Evolutionary conservation across 1,140 invertebrate genomes (phyloP).

Genomic region (Drosophila ambigua): DNA sequence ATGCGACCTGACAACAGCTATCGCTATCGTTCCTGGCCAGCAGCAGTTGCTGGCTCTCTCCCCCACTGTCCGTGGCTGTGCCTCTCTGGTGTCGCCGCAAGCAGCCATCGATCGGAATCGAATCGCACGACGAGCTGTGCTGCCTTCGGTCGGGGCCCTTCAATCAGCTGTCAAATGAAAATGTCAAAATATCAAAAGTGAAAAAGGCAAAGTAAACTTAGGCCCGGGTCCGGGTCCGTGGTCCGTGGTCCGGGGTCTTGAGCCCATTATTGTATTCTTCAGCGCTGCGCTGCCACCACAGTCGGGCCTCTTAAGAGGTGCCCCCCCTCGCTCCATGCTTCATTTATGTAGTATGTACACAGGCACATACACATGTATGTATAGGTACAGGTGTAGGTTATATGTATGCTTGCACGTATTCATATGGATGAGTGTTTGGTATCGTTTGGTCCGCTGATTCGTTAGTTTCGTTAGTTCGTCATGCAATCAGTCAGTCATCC

Average conservation of each 20-base stretch:
- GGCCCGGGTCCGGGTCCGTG: conserved; percentile 32
- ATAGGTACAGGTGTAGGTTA: not conserved
- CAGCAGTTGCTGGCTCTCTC: conserved; percentile 5
- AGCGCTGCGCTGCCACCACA: conserved; percentile 28
- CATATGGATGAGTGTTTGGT: conserved; percentile 45
- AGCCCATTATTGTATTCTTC: conserved; percentile 70
- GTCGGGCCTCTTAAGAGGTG: conserved; percentile 67
- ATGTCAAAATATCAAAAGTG: conserved; percentile 82
- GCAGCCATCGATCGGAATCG: conserved; percentile 63
- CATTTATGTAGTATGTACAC: conserved; percentile 39
- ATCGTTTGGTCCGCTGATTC: conserved; percentile 64
- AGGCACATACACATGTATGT: conserved; percentile 38
- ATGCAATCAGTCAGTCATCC: conserved; percentile 69
- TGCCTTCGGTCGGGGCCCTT: conserved; percentile 58
- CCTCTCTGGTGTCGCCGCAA: conserved; percentile 29
- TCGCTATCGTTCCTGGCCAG: conserved; percentile 47
- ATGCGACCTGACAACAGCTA: conserved; percentile 62
- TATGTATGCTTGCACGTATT: conserved; percentile 37
- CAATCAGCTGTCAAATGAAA: conserved; percentile 82
- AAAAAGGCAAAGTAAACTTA: conserved; percentile 82
- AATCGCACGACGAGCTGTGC: conserved; percentile 46
- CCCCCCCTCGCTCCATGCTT: conserved; percentile 33
- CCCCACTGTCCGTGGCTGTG: not conserved
- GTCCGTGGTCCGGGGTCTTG: conserved; percentile 36
- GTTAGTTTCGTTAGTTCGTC: conserved; percentile 76